Evolutionary conservation across 2,797 vertebrate genomes (phyloP), one percentile per base, ranked within the genome.

Genomic region (Artibeus jamaicensis): DNA sequence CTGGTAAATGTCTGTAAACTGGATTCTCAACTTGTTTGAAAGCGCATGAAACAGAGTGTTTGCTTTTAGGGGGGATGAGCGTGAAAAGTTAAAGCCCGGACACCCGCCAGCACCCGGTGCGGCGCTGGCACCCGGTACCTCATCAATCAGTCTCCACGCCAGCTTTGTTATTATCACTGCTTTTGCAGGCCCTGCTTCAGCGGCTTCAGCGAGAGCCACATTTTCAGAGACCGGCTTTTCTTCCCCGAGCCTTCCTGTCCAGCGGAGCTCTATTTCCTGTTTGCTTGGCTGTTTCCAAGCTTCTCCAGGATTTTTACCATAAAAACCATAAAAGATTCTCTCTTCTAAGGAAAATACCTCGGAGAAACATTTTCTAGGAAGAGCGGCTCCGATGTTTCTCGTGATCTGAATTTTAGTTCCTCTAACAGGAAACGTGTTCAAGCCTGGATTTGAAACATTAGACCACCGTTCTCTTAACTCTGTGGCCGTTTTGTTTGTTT

Each of bases 251-350:
- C 26, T 62, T 62, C 59, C 59, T 32, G 87, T 89, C 68, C 83
- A 21, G 85, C 11, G 50, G 26, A 94, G 62, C 34, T 84, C 48
- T 42, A 82, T 50, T 95, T 98, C 96, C 86, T 96, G 94, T 96
- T 93, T 89, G 74, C 50, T 62, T 93, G 57, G 74, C 19, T 44
- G 9, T 94, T 71, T 71, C 48, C n/a, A 76, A 67, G 26, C 32
- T 86, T 82, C 68, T 96, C 70, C 73, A 78, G 78, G 55, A 82
- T 79, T 90, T 95, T 86, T 86, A 87, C 55, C 70, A 14, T 57
- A 24, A 92, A n/a, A 81, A 73, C 21, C 19, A 48, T 42, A 91
- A 65, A 71, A 79, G 42, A 48, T 34, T 79, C 50, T 84, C 71
- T 76, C n/a, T 83, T 57, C 34, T 73, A n/a, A 62, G 24, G 59